A percentile compares a stretch with the other conserved stretches of the same genome.
Evolutionary conservation across 2,797 vertebrate genomes (phyloP).

Genomic region (Naso thynnoides): DNA sequence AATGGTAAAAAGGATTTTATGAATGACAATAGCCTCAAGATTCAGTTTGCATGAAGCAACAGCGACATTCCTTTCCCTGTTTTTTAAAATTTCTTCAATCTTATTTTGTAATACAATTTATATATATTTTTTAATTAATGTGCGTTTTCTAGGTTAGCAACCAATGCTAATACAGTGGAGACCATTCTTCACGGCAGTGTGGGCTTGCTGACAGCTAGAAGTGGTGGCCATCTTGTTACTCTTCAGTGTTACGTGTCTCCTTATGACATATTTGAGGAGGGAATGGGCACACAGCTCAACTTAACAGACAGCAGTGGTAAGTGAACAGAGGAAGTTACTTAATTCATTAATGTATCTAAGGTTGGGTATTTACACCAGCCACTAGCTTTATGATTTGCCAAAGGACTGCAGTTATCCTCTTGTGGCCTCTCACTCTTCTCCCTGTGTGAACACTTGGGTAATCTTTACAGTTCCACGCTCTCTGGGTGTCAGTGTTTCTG

Average conservation of each 20-base stretch:
- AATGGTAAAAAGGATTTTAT: not conserved
- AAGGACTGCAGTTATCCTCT: not conserved
- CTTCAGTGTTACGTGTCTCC: constrained; percentile 98
- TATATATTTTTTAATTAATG: constrained; percentile 4
- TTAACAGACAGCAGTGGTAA: constrained; percentile 90
- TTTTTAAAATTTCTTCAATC: not conserved
- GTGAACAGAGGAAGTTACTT: not conserved
- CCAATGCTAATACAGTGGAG: constrained; percentile 93
- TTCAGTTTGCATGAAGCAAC: not conserved
- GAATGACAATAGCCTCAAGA: not conserved
- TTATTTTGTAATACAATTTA: not conserved
- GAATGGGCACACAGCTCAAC: constrained; percentile 87
- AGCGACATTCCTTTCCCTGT: no score
- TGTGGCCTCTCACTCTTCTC: constrained; percentile 3
- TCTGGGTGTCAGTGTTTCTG: constrained; percentile 93
- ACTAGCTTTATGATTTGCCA: not conserved
- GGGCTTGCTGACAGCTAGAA: constrained; percentile 93
- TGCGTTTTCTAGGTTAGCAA: constrained; percentile 91
- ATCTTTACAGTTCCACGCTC: constrained; percentile 88
- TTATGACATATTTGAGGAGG: constrained; percentile 93
- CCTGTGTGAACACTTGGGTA: not conserved
- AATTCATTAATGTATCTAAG: not conserved
- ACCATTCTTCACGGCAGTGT: constrained; percentile 97
- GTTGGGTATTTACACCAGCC: not conserved
- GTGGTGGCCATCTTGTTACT: constrained; percentile 96